Evolutionary conservation across 2,113 vertebrate genomes (phyloP).

Genomic region (Spilogale gracilis): DNA sequence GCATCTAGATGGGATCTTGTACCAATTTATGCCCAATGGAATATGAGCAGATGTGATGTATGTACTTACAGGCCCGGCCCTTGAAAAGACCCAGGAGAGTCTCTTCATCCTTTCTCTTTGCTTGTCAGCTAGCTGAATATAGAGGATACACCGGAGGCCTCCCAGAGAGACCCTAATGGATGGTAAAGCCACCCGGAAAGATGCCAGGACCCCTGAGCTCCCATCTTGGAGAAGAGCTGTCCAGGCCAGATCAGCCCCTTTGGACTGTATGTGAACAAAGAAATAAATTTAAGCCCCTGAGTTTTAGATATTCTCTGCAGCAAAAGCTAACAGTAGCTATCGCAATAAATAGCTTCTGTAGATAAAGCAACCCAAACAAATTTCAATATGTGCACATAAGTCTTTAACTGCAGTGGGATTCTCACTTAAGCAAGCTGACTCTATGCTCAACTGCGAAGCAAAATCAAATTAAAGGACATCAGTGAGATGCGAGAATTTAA

Average conservation of each 20-base stretch:
- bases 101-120: not conserved
- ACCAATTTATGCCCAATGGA: not conserved
- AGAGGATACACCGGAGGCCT: not conserved
- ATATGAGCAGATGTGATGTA: not conserved
- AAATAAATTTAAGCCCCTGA: not conserved
- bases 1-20: not conserved
- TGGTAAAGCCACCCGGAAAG: not conserved
- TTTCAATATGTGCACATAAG: not conserved
- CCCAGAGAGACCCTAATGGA: not conserved
- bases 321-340: not conserved
- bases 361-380: not conserved
- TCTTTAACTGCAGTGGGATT: not conserved
- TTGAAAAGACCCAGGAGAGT: not conserved
- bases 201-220: not conserved
- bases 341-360: not conserved
- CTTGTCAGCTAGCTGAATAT: not conserved
- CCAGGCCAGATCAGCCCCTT: not conserved
- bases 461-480: slow-evolving; percentile 36
- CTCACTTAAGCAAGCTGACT: not conserved
- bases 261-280: not conserved
- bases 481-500: slow-evolving; percentile 29
- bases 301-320: not conserved
- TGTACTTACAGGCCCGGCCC: not conserved
- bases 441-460: not conserved
- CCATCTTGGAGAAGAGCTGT: not conserved